Base-by-base conservation (phyloP, 1,140 invertebrate species). In the Thalassaphorura encarpata region DNA sequence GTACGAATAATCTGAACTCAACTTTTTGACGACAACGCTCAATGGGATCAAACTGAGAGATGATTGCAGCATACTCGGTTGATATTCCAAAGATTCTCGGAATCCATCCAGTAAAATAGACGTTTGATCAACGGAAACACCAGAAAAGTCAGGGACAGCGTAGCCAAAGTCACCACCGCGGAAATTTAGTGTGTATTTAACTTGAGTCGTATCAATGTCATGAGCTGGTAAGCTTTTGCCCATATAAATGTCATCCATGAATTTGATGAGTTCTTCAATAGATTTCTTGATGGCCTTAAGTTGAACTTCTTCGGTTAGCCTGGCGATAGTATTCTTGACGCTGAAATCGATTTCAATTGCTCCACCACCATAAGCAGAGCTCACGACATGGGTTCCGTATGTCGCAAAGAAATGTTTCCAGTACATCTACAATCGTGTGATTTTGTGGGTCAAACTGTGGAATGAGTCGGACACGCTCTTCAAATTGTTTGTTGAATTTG, bases 301-400 rank as follows among this genome's bases (percentile, higher is more conserved):
- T 23, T 36, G 15, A 2, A 15, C 29, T 0, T 11, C 5, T 5
- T 49, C 19, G 11, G 18, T 16, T 4, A 26, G 19, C 18, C 6
- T 28, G 21, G 23, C 41, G 3, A 4, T 8, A 2, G 33, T 52
- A 1, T 6, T 24, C 1, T 18, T 23, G 26, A 40, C 39, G 3
- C 18, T 39, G 8, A 57, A 42, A 0, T 31, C 2, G 27, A 52
- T 27, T 52, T 52, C 27, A 16, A 57, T 57, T 2, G 49, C 26
- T 0, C 55, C 55, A 6, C 55, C 55, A 13, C 55, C 55, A 46
- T 52, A 57, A 29, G 47, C 42, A 19, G 48, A 52, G 16, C 39
- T 19, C 13, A 57, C 55, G 0, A 57, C 55, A 29, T 57, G 55
- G 11, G 49, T 51, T 36, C 55, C 55, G 19, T 57, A 57, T 8